phyloP scores from a whole-genome alignment of 2,888 invertebrate genomes.

The Pristionchus japonicus region DNA sequence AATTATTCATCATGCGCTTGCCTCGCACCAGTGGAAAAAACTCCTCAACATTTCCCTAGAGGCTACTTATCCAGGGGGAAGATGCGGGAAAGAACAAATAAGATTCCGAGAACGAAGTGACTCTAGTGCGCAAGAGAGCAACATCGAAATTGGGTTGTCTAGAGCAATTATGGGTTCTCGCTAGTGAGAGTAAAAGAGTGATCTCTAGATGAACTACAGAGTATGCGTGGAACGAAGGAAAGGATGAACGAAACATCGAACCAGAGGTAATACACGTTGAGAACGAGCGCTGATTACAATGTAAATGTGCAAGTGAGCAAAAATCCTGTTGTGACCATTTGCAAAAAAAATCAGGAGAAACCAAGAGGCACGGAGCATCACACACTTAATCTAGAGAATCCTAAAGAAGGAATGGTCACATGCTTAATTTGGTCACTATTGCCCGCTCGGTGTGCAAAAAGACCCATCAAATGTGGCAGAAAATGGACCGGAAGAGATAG shows the following conservation, averaged over 20 bases:
- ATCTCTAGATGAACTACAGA: too few relatives aligned
- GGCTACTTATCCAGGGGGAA: neutral
- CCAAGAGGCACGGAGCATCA: neutral
- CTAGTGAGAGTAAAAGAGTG: too few relatives aligned
- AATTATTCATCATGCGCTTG: conserved; percentile 7
- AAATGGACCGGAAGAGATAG: neutral
- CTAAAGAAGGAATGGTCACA: neutral
- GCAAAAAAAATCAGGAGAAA: neutral
- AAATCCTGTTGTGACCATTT: too few relatives aligned
- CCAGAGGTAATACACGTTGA: too few relatives aligned
- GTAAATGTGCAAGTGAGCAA: too few relatives aligned
- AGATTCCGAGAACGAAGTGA: neutral
- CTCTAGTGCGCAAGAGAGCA: neutral
- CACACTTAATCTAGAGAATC: neutral
- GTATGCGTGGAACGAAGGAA: too few relatives aligned
- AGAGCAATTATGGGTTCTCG: too few relatives aligned
- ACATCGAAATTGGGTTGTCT: neutral
- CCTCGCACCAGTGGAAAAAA: neutral
- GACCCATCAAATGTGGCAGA: neutral
- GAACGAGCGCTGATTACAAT: too few relatives aligned
- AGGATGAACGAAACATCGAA: too few relatives aligned
- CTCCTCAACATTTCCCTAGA: neutral
- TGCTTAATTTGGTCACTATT: neutral
- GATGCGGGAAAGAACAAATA: neutral
- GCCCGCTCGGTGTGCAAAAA: neutral